Conservation (phyloP, 2,797 vertebrate genomes). For the Adrianichthys oophorus region DNA sequence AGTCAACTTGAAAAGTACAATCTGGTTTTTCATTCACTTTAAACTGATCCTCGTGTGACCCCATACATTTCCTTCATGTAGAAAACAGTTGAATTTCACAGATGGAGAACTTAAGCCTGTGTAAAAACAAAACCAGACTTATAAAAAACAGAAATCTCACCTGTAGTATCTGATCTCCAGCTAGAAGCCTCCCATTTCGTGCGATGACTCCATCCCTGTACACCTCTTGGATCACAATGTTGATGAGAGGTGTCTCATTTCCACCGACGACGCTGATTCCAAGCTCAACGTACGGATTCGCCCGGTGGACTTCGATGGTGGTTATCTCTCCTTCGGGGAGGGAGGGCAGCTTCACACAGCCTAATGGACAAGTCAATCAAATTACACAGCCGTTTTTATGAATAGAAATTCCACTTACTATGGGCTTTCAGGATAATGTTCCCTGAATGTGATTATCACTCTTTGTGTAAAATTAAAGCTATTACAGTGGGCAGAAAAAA, state of each 20-base stretch:
- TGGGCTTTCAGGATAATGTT: conserved; percentile 7
- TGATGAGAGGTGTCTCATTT: conserved; percentile 97
- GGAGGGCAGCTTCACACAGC: conserved; percentile 88
- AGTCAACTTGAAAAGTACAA: too few species aligned
- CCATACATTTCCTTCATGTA: too few species aligned
- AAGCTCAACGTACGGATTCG: conserved; percentile 94
- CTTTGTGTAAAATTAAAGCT: conserved; percentile 15
- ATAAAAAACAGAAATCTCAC: conserved; percentile 58
- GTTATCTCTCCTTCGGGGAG: conserved; percentile 98
- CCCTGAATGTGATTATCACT: conserved; percentile 25
- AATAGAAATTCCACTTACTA: conserved; percentile 19
- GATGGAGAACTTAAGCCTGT: too few species aligned
- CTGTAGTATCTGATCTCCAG: conserved; percentile 98
- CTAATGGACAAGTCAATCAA: conserved; percentile 69
- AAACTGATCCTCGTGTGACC: too few species aligned
- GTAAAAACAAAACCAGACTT: not conserved
- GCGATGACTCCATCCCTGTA: conserved; percentile 96
- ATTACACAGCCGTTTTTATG: conserved; percentile 23
- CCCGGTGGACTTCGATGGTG: conserved; percentile 93
- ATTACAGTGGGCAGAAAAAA: not conserved
- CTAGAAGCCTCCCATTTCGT: conserved; percentile 92
- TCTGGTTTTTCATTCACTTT: too few species aligned
- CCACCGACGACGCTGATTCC: conserved; percentile 98
- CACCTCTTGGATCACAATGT: conserved; percentile 98
- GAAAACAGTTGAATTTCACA: too few species aligned